Evolutionary conservation across 2,888 invertebrate species (phyloP).

Genomic region (Mythimna loreyi): DNA sequence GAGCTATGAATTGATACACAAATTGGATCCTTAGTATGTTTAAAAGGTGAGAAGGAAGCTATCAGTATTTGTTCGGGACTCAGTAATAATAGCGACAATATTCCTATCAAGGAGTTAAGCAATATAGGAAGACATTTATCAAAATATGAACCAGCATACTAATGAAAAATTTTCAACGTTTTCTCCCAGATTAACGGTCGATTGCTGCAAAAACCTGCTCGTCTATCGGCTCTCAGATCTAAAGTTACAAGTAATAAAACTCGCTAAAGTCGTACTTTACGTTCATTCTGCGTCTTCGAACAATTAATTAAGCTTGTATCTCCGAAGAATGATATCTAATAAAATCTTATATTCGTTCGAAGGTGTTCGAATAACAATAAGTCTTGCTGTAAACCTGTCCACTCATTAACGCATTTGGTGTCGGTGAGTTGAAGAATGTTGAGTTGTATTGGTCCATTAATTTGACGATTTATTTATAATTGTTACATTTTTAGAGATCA

Average conservation of each 20-base stretch:
- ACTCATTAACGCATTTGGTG: conserved; percentile 78
- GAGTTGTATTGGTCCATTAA: conserved; percentile 70
- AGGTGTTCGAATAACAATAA: conserved; percentile 66
- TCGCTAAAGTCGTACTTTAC: conserved; percentile 43
- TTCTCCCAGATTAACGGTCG: neutral
- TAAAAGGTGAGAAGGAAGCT: conserved; percentile 18
- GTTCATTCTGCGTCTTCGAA: conserved; percentile 42
- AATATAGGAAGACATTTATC: neutral
- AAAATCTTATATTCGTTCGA: conserved; percentile 55
- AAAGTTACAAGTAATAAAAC: conserved; percentile 54
- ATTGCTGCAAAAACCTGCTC: conserved; percentile 30
- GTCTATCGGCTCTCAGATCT: conserved; percentile 53
- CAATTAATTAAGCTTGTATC: conserved; percentile 55
- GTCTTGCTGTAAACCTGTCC: conserved; percentile 80
- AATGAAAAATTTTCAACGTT: neutral
- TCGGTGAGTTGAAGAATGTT: conserved; percentile 52
- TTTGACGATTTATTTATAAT: conserved; percentile 84
- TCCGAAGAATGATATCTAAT: conserved; percentile 50
- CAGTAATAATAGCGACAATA: neutral
- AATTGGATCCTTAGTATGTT: conserved; percentile 39
- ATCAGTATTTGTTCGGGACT: conserved; percentile 12
- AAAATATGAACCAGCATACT: neutral
- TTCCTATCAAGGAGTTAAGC: neutral
- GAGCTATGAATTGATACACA: conserved; percentile 40
- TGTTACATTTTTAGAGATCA: conserved; percentile 48